These are phyloP conservation scores for Pyrocoelia pectoralis DNA, from an alignment of 2,888 invertebrate genomes.

Conservation along the genomic window DNA sequence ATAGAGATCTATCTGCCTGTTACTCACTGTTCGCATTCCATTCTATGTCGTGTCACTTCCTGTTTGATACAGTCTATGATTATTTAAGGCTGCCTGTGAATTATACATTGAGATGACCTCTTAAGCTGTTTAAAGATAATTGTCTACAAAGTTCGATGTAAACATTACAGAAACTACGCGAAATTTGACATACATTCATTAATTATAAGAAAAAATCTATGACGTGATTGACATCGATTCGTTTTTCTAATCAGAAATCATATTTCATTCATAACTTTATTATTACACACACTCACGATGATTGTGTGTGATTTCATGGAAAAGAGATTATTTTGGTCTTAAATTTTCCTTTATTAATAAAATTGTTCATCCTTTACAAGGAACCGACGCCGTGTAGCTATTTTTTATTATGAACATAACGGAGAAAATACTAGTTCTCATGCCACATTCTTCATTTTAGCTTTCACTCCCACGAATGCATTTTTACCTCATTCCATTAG, in stretches of 20 bases:
- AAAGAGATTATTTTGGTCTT: background rate
- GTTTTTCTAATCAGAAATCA: background rate
- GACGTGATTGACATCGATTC: slow-evolving; percentile 1
- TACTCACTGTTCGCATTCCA: slow-evolving; percentile 36
- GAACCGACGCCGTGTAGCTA: background rate
- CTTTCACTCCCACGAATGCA: slow-evolving; percentile 1
- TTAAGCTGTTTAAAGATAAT: slow-evolving; percentile 19
- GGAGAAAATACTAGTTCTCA: background rate
- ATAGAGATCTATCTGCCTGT: slow-evolving; percentile 27
- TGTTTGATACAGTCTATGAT: slow-evolving; percentile 31
- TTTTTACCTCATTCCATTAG: background rate
- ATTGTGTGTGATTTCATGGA: slow-evolving; percentile 7
- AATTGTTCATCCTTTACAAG: background rate
- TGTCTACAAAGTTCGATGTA: background rate
- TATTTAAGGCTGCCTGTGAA: slow-evolving; percentile 25
- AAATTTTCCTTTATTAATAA: slow-evolving; percentile 4
- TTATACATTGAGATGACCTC: slow-evolving; percentile 29
- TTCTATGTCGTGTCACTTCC: slow-evolving; percentile 36
- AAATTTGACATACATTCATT: too few species aligned
- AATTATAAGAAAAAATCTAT: background rate
- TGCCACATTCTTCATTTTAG: background rate
- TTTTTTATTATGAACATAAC: background rate
- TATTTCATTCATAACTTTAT: slow-evolving; percentile 6
- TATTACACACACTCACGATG: background rate
- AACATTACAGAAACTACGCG: background rate